Base-by-base conservation (phyloP, 2,888 invertebrate species). In the Carcina quercana region DNA sequence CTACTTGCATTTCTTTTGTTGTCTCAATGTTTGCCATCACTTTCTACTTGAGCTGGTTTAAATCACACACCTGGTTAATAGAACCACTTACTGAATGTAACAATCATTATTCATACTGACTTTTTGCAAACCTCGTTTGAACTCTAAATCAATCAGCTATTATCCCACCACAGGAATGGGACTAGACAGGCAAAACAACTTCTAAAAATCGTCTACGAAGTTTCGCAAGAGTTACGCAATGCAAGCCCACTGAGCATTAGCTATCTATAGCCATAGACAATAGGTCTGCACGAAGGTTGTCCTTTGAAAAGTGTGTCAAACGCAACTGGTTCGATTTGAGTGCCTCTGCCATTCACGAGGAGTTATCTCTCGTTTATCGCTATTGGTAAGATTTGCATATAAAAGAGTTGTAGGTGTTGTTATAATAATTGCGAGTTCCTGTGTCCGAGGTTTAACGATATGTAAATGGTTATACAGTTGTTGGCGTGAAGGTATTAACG, bases 251-350 rank as follows among this genome's bases (percentile, higher is more conserved):
- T n/a, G n/a, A n/a, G 14, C 33, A 27, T 30, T 28, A 28, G 20
- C 22, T 22, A 28, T 15, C 20, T 20, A 21, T 24, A 20, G 8
- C 7, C 20, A 53, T 58, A 70, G 58, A 75, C 78, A 76, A 78
- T 78, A 57, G 72, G 54, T 46, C 54, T 56, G 53, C 47, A 59
- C 50, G 56, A 55, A 62, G 57, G 62, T 53, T 73, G 74, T 74
- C 76, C 70, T 75, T 70, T 67, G 47, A 55, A 65, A 78, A 66
- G 65, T 76, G 52, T 78, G 78, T 73, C 74, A 71, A 50, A 57
- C 45, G 51, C 43, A 64, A 70, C 68, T 62, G 57, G 65, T 64
- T 61, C 56, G 56, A 59, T 64, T 47, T 40, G 43, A 38, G 28
- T 21, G 41, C 36, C 21, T 25, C 28, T 10, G 21, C 33, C 30